Conservation (phyloP, 2,797 vertebrate species). For the Sarcoramphus papa region DNA sequence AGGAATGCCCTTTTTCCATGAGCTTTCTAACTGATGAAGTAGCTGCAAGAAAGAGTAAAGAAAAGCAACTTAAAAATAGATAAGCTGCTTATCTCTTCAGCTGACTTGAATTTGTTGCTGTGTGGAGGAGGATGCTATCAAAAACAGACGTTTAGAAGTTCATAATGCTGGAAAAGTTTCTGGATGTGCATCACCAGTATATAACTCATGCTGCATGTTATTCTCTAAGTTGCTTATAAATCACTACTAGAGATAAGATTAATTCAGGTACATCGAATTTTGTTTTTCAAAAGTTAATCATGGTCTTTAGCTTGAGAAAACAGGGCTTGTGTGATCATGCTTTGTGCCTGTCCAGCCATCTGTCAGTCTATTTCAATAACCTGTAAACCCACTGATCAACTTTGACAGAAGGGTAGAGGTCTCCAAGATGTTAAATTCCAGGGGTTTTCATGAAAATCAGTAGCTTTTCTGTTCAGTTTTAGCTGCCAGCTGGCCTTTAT, state of each 20-base stretch:
- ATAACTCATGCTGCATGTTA: not conserved
- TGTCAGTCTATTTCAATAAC: conserved; percentile 8
- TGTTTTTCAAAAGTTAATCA: not conserved
- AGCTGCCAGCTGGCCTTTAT: not conserved
- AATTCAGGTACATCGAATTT: conserved; percentile 3
- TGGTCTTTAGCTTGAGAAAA: not conserved
- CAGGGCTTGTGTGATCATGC: not conserved
- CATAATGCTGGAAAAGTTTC: conserved; percentile 32
- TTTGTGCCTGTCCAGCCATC: not conserved
- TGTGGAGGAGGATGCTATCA: conserved; percentile 25
- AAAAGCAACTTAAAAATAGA: conserved; percentile 42
- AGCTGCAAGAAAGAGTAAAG: not conserved
- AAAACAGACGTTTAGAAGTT: conserved; percentile 29
- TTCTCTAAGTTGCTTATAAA: not conserved
- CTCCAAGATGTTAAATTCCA: not conserved
- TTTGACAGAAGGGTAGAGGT: not conserved
- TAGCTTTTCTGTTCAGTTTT: not conserved
- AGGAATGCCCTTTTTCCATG: conserved; percentile 14
- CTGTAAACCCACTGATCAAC: not conserved
- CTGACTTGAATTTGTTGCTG: conserved; percentile 11
- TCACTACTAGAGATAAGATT: not conserved
- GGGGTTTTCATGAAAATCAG: not conserved
- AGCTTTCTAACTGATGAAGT: conserved; percentile 34
- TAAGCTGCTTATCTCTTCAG: conserved; percentile 46
- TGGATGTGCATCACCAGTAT: conserved; percentile 2